Evolutionary conservation across 2,113 vertebrate genomes (phyloP), one percentile per base, ranked within the genome.

Genomic region (Megaleporinus macrocephalus): DNA sequence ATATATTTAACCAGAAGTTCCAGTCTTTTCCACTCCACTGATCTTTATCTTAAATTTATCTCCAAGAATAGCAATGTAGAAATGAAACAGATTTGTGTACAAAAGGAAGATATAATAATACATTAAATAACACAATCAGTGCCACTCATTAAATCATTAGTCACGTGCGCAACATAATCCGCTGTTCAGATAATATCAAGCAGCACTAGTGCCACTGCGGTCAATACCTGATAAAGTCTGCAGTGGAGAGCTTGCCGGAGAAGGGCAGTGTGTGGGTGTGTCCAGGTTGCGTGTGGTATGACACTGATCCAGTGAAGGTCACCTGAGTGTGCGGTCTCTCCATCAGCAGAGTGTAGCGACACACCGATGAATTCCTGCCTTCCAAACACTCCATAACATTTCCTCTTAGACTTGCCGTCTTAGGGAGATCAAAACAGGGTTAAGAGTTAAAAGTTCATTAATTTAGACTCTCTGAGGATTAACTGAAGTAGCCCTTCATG

Each of bases 211-310:
- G 16, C 29, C 24, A 47, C 44, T 57, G 33, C 13, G 33, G 18
- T 66, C 70, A 29, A 92, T 95, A 99, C 98, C 98, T 97, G 92
- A 99, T 95, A 84, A 99, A 99, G 92, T 96, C 95, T 74, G 92
- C 79, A 18, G 97, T 84, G 29, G 94, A 93, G 41, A 99, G 92
- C 66, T 89, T 90, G 76, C 96, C 20, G 36, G 95, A 96, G 91
- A 98, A 96, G 65, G 91, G 84, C 16, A 94, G 87, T 12, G 3
- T 72, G 79, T 88, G 86, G 82, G 83, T 86, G 11, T 68, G 87
- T 76, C 92, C 91, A 51, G 71, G 74, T 53, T 93, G 86, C 44
- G 85, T 61, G 24, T 89, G 92, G 89, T 94, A 97, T 55, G 82
- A 91, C 62, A 96, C 4, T 0, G 71, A 89, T 22, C 94, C 97